Conservation (phyloP, 2,888 invertebrate species). For the Apomyelois bistriatella region DNA sequence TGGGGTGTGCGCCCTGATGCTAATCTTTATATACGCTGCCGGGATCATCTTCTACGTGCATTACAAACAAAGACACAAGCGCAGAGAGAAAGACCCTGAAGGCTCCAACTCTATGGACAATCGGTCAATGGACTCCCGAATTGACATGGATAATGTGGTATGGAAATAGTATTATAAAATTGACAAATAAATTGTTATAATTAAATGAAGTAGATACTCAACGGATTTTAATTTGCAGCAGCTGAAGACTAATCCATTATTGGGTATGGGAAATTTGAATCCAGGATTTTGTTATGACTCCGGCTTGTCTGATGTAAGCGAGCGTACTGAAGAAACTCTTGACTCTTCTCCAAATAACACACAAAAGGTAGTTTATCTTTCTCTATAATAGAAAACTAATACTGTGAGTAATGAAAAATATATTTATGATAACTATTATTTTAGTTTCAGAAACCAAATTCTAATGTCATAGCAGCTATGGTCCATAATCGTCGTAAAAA, state of each 20-base stretch:
- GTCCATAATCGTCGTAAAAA: constrained; percentile 67
- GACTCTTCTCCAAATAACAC: constrained; percentile 53
- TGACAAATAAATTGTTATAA: background rate
- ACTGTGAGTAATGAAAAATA: background rate
- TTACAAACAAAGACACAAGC: constrained; percentile 83
- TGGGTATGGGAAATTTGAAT: constrained; percentile 53
- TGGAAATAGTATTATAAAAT: constrained; percentile 16
- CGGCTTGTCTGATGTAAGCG: constrained; percentile 64
- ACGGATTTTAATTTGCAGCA: constrained; percentile 41
- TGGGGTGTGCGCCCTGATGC: constrained; percentile 87
- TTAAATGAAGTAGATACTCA: background rate
- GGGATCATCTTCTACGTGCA: constrained; percentile 91
- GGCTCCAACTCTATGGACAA: constrained; percentile 57
- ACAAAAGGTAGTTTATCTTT: constrained; percentile 40
- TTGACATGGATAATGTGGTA: constrained; percentile 72
- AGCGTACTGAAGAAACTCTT: constrained; percentile 59
- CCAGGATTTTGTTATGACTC: constrained; percentile 56
- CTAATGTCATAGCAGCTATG: constrained; percentile 65
- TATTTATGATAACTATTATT: background rate
- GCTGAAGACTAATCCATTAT: constrained; percentile 66
- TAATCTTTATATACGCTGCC: constrained; percentile 90
- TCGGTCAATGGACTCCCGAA: constrained; percentile 59
- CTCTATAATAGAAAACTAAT: background rate
- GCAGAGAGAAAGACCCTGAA: constrained; percentile 67
- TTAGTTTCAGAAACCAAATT: constrained; percentile 62